Conservation (phyloP, 2,113 vertebrate species). For the Albula goreensis region DNA sequence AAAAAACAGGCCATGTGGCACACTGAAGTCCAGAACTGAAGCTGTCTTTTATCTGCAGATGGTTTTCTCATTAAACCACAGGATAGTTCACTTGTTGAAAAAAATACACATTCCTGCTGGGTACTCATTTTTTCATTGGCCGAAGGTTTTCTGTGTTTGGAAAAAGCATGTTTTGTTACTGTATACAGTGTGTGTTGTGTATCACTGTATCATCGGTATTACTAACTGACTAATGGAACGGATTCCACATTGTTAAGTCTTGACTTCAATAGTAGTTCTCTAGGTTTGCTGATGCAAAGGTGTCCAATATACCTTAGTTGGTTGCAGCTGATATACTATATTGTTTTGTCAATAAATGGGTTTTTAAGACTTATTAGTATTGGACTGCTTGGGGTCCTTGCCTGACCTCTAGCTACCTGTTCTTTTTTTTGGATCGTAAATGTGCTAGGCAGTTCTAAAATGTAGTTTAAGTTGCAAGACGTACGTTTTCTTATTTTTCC, state of each 20-base stretch:
- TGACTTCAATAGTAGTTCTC: not conserved
- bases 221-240: constrained; percentile 9
- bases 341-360: too few relatives aligned
- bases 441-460: too few relatives aligned
- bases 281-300: not conserved
- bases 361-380: too few relatives aligned
- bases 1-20: not conserved
- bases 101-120: not conserved
- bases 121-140: constrained; percentile 23
- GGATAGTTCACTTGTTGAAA: constrained; percentile 19
- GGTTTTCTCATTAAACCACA: not conserved
- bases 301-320: too few relatives aligned
- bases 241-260: not conserved
- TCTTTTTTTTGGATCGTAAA: too few relatives aligned
- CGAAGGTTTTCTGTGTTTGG: too few relatives aligned
- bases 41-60: not conserved
- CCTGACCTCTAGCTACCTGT: too few relatives aligned
- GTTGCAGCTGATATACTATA: too few relatives aligned
- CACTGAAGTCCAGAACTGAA: not conserved
- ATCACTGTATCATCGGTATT: constrained; percentile 6
- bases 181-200: not conserved
- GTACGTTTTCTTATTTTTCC: too few relatives aligned
- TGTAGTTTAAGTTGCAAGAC: too few relatives aligned
- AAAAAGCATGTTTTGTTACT: not conserved
- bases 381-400: too few relatives aligned